Evolutionary conservation across 2,113 vertebrate genomes (phyloP), one percentile per base, ranked within the genome.

Genomic region (Daphoenositta chrysoptera): DNA sequence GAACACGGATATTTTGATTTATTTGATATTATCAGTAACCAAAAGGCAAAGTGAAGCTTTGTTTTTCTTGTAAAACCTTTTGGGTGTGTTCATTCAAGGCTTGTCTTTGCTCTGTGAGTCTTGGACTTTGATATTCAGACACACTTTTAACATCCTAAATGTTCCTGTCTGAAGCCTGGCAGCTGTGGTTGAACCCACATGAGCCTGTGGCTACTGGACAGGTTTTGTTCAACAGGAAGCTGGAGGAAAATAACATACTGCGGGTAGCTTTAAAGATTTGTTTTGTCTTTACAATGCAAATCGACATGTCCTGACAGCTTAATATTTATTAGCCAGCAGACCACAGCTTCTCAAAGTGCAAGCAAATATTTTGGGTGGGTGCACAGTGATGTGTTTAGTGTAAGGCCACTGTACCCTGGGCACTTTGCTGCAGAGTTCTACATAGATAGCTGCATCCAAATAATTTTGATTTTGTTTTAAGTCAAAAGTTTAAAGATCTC

Each of bases 271-370:
- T 31, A 19, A 15, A 58, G n/a, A 16, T 47, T 65, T 56, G 10
- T 87, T 44, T 64, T 63, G 27, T 23, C 28, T 81, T 83, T 31
- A 35, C 8, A 57, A 17, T 51, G 21, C 5, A 30, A 39, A 42
- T 33, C 2, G 2, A 24, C 1, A 0, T 22, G 3, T 47, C 28
- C 40, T 33, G n/a, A 27, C 11, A 65, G 6, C 7, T 47, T 39
- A 54, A n/a, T 64, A 19, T 30, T 80, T 87, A 26, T 47, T 60
- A 87, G 15, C 5, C 13, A 53, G 16, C 15, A 57, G 12, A 61
- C 5, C 37, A 31, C 13, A 56, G 26, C 40, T 78, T 39, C 37
- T 63, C 31, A 57, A 78, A 92, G 40, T 45, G 18, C 17, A 60
- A 79, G 14, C 6, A 37, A 58, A 8, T 33, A 8, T 30, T 82